Evolutionary conservation across 2,797 vertebrate species (phyloP).

Genomic region (Arrhamphus sclerolepis): DNA sequence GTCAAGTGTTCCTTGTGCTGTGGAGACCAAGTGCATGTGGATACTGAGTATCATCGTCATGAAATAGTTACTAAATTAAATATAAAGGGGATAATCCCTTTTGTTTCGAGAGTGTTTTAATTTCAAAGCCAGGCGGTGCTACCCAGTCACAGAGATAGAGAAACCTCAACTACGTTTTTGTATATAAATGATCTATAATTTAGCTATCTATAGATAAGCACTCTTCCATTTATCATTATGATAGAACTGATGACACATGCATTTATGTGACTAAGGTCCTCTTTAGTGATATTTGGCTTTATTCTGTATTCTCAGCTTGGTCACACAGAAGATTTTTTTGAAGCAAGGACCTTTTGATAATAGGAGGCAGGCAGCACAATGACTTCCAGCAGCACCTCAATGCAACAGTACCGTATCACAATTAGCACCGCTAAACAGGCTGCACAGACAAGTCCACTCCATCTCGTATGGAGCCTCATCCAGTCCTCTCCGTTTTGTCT

Average conservation of each 20-base stretch:
- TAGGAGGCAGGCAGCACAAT: constrained; percentile 81
- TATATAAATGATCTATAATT: constrained; percentile 28
- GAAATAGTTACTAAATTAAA: constrained; percentile 61
- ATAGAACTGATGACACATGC: constrained; percentile 43
- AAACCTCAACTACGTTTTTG: constrained; percentile 5
- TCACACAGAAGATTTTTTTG: constrained; percentile 72
- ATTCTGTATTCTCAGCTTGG: constrained; percentile 61
- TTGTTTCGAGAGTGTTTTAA: constrained; percentile 39
- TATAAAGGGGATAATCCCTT: constrained; percentile 54
- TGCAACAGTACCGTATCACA: constrained; percentile 82
- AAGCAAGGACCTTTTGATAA: constrained; percentile 78
- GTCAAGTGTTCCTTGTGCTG: constrained; percentile 69
- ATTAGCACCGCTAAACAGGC: constrained; percentile 80
- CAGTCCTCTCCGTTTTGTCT: constrained; percentile 81
- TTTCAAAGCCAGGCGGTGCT: constrained; percentile 47
- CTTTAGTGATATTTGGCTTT: constrained; percentile 65
- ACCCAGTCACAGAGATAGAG: constrained; percentile 41
- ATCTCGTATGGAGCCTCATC: constrained; percentile 81
- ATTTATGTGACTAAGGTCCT: constrained; percentile 31
- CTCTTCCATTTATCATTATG: constrained; percentile 18
- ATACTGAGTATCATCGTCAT: constrained; percentile 55
- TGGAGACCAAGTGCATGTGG: constrained; percentile 48
- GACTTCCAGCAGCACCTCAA: constrained; percentile 81
- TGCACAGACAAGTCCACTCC: constrained; percentile 80
- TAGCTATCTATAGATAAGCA: constrained; percentile 4